A percentile compares a stretch with the other conserved stretches of the same genome.
These are phyloP conservation scores for Cantharis rustica DNA, from an alignment of 2,888 invertebrate genomes.

Conservation along the genomic window DNA sequence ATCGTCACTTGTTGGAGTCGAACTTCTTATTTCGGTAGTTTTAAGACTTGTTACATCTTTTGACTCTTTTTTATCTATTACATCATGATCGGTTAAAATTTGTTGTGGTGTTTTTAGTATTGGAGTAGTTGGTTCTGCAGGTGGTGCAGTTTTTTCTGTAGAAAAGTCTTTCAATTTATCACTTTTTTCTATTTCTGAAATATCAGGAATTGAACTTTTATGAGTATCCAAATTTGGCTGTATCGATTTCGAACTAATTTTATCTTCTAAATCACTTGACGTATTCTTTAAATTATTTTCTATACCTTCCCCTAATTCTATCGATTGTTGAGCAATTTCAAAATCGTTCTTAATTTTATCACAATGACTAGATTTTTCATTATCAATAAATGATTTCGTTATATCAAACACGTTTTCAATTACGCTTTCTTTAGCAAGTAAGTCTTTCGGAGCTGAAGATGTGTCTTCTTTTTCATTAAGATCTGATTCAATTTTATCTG, in stretches of 20 bases:
- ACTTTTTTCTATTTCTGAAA: slow-evolving; percentile 44
- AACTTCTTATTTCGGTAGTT: slow-evolving; percentile 61
- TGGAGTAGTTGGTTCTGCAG: slow-evolving; percentile 73
- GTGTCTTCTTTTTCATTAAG: not conserved
- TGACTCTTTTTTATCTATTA: slow-evolving; percentile 17
- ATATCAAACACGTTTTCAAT: not conserved
- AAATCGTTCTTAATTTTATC: not conserved
- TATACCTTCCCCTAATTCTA: not conserved
- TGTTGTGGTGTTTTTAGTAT: slow-evolving; percentile 42
- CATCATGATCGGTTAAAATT: slow-evolving; percentile 52
- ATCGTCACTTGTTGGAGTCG: slow-evolving; percentile 69
- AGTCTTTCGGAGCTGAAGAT: not conserved
- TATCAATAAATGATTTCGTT: not conserved
- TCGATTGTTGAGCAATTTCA: not conserved
- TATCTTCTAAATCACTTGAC: slow-evolving; percentile 24
- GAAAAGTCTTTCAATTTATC: slow-evolving; percentile 45
- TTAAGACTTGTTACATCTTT: slow-evolving; percentile 60
- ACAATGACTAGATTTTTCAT: not conserved
- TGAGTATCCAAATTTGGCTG: slow-evolving; percentile 40
- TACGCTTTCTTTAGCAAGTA: not conserved
- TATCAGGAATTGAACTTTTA: slow-evolving; percentile 51
- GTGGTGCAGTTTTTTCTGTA: slow-evolving; percentile 64
- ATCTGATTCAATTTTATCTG: not conserved
- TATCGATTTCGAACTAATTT: not conserved
- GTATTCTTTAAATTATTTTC: not conserved